These are phyloP conservation scores for Melipona bicolor DNA, from an alignment of 2,888 invertebrate genomes.

Conservation along the genomic window DNA sequence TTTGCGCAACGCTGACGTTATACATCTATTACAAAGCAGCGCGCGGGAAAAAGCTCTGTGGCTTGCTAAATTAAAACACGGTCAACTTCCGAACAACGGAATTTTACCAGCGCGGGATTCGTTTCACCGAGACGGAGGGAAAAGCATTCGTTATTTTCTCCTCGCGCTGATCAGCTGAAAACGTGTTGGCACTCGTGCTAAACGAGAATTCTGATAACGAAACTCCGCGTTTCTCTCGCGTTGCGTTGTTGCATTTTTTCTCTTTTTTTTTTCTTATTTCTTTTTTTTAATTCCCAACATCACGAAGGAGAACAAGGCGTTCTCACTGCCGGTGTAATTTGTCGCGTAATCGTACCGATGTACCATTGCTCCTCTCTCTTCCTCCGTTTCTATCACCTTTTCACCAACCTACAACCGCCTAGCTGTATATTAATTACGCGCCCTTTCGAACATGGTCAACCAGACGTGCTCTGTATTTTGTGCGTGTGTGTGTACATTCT, in stretches of 20 bases:
- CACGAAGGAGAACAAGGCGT: background rate
- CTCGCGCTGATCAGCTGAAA: background rate
- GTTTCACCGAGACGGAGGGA: background rate
- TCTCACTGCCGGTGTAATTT: constrained; percentile 28
- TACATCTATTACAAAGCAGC: background rate
- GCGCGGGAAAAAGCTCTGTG: background rate
- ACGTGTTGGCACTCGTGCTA: background rate
- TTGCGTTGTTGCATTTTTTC: background rate
- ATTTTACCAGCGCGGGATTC: background rate
- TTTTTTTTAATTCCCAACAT: background rate
- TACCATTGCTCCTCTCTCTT: constrained; percentile 3
- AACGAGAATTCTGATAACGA: background rate
- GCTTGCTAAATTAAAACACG: constrained; percentile 17
- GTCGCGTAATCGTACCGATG: constrained; percentile 38
- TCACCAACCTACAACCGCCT: background rate
- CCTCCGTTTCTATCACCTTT: no score
- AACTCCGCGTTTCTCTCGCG: background rate
- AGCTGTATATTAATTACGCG: constrained; percentile 45
- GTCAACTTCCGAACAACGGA: constrained; percentile 4
- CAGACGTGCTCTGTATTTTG: constrained; percentile 3
- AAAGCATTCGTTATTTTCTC: constrained; percentile 5
- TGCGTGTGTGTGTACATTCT: no score
- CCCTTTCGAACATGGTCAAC: constrained; percentile 33
- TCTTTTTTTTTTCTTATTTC: background rate
- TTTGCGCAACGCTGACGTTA: background rate